These are phyloP conservation scores for Drosophila kikkawai DNA, from an alignment of 1,140 invertebrate genomes.

Conservation along the genomic window DNA sequence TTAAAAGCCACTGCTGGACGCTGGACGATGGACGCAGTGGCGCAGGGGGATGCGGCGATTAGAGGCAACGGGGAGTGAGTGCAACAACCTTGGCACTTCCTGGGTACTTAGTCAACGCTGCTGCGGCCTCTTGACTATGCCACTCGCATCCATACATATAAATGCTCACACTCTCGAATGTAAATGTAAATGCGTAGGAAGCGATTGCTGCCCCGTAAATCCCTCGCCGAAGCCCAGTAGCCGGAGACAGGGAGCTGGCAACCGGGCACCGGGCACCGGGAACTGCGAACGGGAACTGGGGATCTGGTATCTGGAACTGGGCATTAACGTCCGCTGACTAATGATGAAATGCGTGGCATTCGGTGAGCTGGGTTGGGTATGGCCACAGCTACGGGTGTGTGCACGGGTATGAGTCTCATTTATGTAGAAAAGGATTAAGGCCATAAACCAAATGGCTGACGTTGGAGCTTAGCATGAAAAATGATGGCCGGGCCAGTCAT, in stretches of 20 bases:
- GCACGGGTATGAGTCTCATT: conserved; percentile 56
- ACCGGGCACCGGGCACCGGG: background rate
- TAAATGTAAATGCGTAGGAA: conserved; percentile 72
- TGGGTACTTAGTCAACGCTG: conserved; percentile 77
- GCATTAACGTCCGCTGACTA: conserved; percentile 81
- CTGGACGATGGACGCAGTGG: conserved; percentile 24
- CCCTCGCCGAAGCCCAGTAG: conserved; percentile 36
- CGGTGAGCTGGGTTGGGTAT: conserved; percentile 38
- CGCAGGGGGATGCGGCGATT: conserved; percentile 4
- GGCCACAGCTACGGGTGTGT: conserved; percentile 2
- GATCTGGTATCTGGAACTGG: conserved; percentile 52
- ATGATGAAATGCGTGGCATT: conserved; percentile 83
- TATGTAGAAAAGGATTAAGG: conserved; percentile 83
- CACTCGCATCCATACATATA: conserved; percentile 33
- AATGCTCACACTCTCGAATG: conserved; percentile 39
- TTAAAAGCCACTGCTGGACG: conserved; percentile 82
- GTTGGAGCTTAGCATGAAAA: conserved; percentile 82
- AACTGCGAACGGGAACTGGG: conserved; percentile 1
- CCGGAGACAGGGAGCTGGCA: conserved; percentile 21
- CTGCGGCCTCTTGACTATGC: conserved; percentile 66
- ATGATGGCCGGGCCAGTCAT: conserved; percentile 67
- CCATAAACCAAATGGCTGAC: conserved; percentile 83
- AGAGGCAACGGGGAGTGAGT: conserved; percentile 56
- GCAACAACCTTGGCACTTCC: conserved; percentile 82
- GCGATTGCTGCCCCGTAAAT: conserved; percentile 39